Evolutionary conservation across 2,113 vertebrate species (phyloP), one percentile per base, ranked within the genome.

Genomic region (Anthoscopus minutus): DNA sequence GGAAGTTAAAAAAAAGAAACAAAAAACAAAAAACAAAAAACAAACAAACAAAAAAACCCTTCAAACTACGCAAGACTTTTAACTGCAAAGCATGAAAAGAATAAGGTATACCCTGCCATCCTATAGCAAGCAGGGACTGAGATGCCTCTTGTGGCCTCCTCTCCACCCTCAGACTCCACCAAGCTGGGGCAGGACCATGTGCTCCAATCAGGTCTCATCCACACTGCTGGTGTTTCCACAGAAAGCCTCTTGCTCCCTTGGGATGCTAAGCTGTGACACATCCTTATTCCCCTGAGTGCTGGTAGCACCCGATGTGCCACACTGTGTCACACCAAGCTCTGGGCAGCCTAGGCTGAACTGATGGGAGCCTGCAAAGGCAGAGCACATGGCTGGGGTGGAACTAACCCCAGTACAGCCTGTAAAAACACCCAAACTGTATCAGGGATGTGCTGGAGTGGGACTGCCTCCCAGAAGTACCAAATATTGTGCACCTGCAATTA

Each of bases 331-430:
- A 22, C 20, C 3, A 0, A 56, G 79, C 24, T 9, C 24, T 1
- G 2, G 35, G 30, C 27, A 56, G 61, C 77, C 86, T 61, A 48
- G 44, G 44, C 61, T 6, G 19, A 51, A 54, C 20, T 3, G 7
- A 48, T 1, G 31, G 67, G 30, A 70, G 33, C 18, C 51, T 24
- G 24, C 51, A 76, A 48, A 64, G 23, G 48, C 30, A 61, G 24
- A 7, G 13, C 31, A n/a, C 0, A 0, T 3, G 30, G 30, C 30
- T 9, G 11, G 30, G 7, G 5, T 35, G 18, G 23, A 69, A 66
- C 15, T 4, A 30, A 53, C 4, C 44, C 45, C 3, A 0, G 7
- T 0, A 40, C 10, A 45, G 11, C 20, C 73, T 53, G 20, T 13
- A 13, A 28, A 60, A 30, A 47, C 56, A 28, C 3, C 9, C 21